Conservation (phyloP, 2,888 invertebrate genomes). For the Platerodrilus igneus region DNA sequence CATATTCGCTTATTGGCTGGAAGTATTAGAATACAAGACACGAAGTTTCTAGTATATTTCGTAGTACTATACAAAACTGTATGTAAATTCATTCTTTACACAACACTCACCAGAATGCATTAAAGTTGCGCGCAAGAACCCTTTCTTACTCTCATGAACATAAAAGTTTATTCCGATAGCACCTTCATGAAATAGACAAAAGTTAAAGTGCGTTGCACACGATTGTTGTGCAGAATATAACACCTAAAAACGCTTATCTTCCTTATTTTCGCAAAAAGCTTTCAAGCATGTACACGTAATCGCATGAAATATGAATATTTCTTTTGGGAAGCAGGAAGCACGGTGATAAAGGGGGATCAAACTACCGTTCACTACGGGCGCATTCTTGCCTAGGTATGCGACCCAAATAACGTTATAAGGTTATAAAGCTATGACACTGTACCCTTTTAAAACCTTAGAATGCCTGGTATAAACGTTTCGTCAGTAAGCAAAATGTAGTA, state of each 20-base stretch:
- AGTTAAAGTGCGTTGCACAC: constrained; percentile 16
- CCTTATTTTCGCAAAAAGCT: constrained; percentile 15
- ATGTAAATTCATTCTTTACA: too few species aligned
- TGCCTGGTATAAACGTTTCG: constrained; percentile 16
- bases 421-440: constrained; percentile 16
- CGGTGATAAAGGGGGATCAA: constrained; percentile 24
- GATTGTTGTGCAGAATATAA: constrained; percentile 15
- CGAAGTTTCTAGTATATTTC: too few species aligned
- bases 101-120: too few species aligned
- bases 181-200: constrained; percentile 13
- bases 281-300: constrained; percentile 21
- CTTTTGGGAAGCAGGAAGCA: constrained; percentile 21
- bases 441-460: constrained; percentile 20
- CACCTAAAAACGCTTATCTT: constrained; percentile 18
- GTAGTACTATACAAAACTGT: too few species aligned
- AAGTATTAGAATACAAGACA: too few species aligned
- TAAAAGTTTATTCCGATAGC: constrained; percentile 17
- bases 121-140: too few species aligned
- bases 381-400: constrained; percentile 24
- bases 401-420: constrained; percentile 26
- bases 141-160: too few species aligned
- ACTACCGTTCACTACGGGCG: constrained; percentile 22
- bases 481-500: too few species aligned
- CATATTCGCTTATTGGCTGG: too few species aligned
- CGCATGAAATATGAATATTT: constrained; percentile 28